These are phyloP conservation scores for Bombus consobrinus DNA, from an alignment of 1,140 invertebrate genomes.

Conservation along the genomic window DNA sequence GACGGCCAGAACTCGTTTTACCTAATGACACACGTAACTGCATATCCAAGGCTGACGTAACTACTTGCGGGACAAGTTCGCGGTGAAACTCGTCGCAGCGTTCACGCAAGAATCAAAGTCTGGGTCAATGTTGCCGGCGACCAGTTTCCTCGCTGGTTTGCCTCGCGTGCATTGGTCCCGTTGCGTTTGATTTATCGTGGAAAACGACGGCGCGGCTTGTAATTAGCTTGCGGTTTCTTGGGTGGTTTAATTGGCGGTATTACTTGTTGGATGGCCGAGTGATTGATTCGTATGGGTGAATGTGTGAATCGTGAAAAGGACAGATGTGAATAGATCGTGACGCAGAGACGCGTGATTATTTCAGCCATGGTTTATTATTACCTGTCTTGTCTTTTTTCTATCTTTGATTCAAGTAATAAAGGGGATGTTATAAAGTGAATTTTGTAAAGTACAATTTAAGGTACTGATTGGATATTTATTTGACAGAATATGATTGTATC, in stretches of 20 bases:
- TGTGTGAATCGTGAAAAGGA: neutral
- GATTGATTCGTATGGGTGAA: constrained; percentile 18
- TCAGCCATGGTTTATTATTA: neutral
- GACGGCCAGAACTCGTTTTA: constrained; percentile 6
- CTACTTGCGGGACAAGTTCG: constrained; percentile 52
- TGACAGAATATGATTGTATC: neutral
- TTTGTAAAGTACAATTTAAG: neutral
- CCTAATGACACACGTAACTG: constrained; percentile 58
- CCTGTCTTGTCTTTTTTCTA: neutral
- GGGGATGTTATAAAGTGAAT: neutral
- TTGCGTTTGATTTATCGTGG: constrained; percentile 39
- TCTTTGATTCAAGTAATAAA: neutral
- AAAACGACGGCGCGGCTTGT: neutral
- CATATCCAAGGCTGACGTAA: constrained; percentile 59
- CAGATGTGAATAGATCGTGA: neutral
- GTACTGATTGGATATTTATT: neutral
- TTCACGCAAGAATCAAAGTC: constrained; percentile 55
- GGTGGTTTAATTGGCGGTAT: constrained; percentile 8
- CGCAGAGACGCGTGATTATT: neutral
- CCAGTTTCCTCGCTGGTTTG: constrained; percentile 19
- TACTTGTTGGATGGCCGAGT: neutral
- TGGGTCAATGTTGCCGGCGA: constrained; percentile 67
- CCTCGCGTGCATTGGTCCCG: constrained; percentile 12
- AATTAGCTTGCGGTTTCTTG: constrained; percentile 30
- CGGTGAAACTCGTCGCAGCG: constrained; percentile 60